Conservation (phyloP, 2,797 vertebrate genomes). For the Sebastiscus tertius region DNA sequence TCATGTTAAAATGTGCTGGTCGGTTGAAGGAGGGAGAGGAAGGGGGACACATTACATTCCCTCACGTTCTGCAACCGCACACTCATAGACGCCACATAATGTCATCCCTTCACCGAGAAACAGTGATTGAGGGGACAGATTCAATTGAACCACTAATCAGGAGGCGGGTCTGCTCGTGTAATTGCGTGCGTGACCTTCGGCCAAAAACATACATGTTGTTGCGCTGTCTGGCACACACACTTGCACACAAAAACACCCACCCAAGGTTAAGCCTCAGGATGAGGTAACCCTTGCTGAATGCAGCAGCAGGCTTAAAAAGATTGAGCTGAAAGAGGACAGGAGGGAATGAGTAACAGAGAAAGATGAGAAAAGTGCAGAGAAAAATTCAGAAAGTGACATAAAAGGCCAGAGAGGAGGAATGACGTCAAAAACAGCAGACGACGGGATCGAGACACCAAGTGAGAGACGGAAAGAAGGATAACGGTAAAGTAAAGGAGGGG, state of each 20-base stretch:
- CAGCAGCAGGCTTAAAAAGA: slow-evolving; percentile 33
- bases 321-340: slow-evolving; percentile 53
- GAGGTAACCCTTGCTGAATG: slow-evolving; percentile 74
- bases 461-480: not conserved
- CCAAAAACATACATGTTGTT: slow-evolving; percentile 41
- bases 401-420: slow-evolving; percentile 23
- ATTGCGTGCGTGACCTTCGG: slow-evolving; percentile 18
- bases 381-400: slow-evolving; percentile 29
- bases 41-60: slow-evolving; percentile 20
- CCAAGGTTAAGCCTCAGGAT: slow-evolving; percentile 65
- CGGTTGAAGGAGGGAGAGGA: slow-evolving; percentile 6
- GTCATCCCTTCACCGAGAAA: slow-evolving; percentile 21
- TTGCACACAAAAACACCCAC: slow-evolving; percentile 4
- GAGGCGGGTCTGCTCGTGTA: slow-evolving; percentile 24
- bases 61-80: slow-evolving; percentile 25
- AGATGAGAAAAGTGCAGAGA: slow-evolving; percentile 16
- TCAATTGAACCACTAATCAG: slow-evolving; percentile 58
- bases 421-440: not conserved
- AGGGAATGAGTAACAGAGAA: slow-evolving; percentile 57
- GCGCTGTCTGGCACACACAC: slow-evolving; percentile 5
- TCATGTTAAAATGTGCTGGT: slow-evolving; percentile 41
- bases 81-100: not conserved
- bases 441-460: not conserved
- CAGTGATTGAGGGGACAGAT: slow-evolving; percentile 53
- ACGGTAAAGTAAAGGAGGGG: not conserved